phyloP scores from a whole-genome alignment of 2,888 invertebrate genomes.

The Melipona beecheii region DNA sequence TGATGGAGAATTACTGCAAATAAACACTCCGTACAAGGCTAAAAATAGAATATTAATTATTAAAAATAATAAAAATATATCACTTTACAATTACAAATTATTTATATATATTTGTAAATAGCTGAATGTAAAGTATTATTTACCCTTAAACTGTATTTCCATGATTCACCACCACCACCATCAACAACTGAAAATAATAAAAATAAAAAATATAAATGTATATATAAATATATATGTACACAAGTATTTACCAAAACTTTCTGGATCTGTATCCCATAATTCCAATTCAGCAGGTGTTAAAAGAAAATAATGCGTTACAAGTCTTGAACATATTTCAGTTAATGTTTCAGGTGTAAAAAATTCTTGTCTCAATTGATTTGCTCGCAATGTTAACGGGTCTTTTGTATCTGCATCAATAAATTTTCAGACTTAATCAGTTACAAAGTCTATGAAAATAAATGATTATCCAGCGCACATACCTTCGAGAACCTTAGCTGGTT shows the following conservation, averaged over 20 bases:
- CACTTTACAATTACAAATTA: background rate
- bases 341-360: conserved; percentile 92
- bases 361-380: conserved; percentile 89
- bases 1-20: conserved; percentile 94
- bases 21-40: conserved; percentile 95
- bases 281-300: conserved; percentile 93
- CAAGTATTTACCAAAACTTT: conserved; percentile 89
- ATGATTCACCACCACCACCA: conserved; percentile 95
- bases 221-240: conserved; percentile 4
- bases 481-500: conserved; percentile 79
- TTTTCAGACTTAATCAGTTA: background rate
- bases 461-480: conserved; percentile 60
- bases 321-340: conserved; percentile 92
- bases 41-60: conserved; percentile 71
- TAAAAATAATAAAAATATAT: conserved; percentile 25
- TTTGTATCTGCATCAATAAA: conserved; percentile 79
- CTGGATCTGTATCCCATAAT: conserved; percentile 95
- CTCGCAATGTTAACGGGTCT: conserved; percentile 85
- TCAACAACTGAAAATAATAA: conserved; percentile 85
- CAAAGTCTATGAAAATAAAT: background rate
- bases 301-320: conserved; percentile 95
- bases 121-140: conserved; percentile 80
- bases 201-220: background rate
- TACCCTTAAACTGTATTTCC: conserved; percentile 96
- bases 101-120: conserved; percentile 14